Conservation (phyloP, 2,888 invertebrate species). For the Papilio protenor region DNA sequence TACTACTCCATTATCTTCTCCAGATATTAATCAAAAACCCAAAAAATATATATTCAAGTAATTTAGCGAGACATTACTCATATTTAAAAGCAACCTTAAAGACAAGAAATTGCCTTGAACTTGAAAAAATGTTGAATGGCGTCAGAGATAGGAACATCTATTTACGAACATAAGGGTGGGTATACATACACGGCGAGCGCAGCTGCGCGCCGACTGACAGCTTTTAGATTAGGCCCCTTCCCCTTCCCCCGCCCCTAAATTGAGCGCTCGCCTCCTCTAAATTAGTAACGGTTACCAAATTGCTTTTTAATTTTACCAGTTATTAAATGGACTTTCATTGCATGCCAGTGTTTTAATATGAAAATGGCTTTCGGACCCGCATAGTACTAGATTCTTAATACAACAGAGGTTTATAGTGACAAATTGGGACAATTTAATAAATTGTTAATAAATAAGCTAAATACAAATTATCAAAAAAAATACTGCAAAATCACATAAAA, state of each 20-base stretch:
- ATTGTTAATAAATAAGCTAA: background rate
- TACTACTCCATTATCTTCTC: background rate
- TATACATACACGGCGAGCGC: slow-evolving; percentile 63
- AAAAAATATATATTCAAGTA: slow-evolving; percentile 4
- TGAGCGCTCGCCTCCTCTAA: slow-evolving; percentile 76
- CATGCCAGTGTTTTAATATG: slow-evolving; percentile 38
- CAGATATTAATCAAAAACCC: background rate
- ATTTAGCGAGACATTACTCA: background rate
- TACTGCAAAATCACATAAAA: too few relatives aligned
- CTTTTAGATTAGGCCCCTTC: slow-evolving; percentile 80
- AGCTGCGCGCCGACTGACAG: slow-evolving; percentile 80
- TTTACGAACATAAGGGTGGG: slow-evolving; percentile 64
- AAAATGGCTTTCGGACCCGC: slow-evolving; percentile 1
- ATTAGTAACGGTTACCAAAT: slow-evolving; percentile 83
- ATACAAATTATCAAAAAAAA: background rate
- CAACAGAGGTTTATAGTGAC: background rate
- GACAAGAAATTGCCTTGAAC: slow-evolving; percentile 17
- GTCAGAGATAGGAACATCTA: slow-evolving; percentile 46
- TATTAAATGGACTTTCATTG: slow-evolving; percentile 69
- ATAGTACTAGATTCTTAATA: background rate
- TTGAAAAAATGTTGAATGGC: slow-evolving; percentile 44
- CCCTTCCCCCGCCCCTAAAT: slow-evolving; percentile 66
- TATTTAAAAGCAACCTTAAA: slow-evolving; percentile 10
- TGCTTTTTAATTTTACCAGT: slow-evolving; percentile 81
- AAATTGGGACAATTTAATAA: background rate